A percentile compares a stretch with the other conserved stretches of the same genome.
phyloP scores from a whole-genome alignment of 2,113 vertebrate species.

The Panthera uncia region DNA sequence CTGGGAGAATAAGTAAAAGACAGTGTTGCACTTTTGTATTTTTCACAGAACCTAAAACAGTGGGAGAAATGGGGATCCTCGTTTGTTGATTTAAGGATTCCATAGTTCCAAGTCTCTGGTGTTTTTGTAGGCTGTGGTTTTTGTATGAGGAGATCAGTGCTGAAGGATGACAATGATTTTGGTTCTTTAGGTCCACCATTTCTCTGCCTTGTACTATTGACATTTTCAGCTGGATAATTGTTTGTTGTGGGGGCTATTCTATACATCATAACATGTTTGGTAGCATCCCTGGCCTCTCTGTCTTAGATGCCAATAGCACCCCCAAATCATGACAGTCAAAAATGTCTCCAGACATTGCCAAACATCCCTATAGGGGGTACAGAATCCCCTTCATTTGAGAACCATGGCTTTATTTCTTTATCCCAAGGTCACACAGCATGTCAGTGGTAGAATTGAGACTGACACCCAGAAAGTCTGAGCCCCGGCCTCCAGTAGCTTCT shows the following conservation, averaged over 20 bases:
- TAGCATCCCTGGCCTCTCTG: background rate
- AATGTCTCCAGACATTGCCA: background rate
- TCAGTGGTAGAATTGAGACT: background rate
- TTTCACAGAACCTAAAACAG: background rate
- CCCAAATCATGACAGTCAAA: background rate
- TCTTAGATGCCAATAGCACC: background rate
- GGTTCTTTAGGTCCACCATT: background rate
- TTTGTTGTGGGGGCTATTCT: background rate
- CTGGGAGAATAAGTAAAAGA: constrained; percentile 16
- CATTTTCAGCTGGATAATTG: background rate
- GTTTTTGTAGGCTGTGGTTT: background rate
- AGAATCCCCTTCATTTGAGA: background rate
- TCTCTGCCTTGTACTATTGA: background rate
- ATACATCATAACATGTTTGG: background rate
- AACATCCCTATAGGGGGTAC: background rate
- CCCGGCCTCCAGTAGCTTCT: background rate
- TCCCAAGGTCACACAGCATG: background rate
- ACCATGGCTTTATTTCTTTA: constrained; percentile 12
- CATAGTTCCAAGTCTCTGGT: background rate
- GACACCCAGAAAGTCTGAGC: background rate
- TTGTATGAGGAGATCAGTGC: background rate
- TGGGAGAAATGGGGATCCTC: background rate
- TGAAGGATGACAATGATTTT: background rate
- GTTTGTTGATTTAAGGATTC: background rate
- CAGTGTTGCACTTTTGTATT: background rate